Evolutionary conservation across 53 echinoderm and acorn worm species (phyloP).

Genomic region (Crossaster papposus): DNA sequence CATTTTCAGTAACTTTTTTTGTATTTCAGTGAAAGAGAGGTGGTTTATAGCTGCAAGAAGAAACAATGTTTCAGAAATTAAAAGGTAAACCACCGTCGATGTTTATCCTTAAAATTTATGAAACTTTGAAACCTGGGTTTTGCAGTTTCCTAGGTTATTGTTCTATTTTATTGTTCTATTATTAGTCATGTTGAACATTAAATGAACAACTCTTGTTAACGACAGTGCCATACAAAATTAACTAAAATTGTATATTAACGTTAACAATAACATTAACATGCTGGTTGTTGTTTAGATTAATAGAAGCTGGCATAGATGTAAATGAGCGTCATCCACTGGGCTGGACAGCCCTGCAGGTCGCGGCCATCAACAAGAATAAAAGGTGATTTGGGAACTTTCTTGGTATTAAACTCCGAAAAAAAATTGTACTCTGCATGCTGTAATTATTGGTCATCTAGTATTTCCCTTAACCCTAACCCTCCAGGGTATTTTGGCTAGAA

Average conservation of each 20-base stretch:
- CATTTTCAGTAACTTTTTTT: not conserved
- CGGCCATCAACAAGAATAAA: conserved; percentile 88
- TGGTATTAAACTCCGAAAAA: not conserved
- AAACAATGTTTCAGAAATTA: conserved; percentile 69
- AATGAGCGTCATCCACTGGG: conserved; percentile 91
- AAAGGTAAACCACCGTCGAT: conserved; percentile 52
- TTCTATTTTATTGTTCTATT: not conserved
- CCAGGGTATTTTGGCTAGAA: no score
- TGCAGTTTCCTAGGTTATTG: not conserved
- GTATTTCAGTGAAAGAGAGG: conserved; percentile 71
- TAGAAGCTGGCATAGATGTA: conserved; percentile 83
- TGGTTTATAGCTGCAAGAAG: conserved; percentile 82
- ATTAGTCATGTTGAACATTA: not conserved
- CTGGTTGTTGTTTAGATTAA: conserved; percentile 45
- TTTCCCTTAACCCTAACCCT: no score
- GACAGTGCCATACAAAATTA: no score
- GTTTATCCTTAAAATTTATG: not conserved
- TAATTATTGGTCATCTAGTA: no score
- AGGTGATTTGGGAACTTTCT: conserved; percentile 49
- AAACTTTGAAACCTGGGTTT: not conserved
- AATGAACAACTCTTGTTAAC: not conserved
- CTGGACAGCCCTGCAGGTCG: conserved; percentile 94
- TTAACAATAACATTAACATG: not conserved
- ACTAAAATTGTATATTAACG: no score
- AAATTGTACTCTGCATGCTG: no score